Percentiles rank a stretch among this genome's conserved stretches.
phyloP scores from a whole-genome alignment of 2,797 vertebrate genomes.

The Alfaro cultratus region DNA sequence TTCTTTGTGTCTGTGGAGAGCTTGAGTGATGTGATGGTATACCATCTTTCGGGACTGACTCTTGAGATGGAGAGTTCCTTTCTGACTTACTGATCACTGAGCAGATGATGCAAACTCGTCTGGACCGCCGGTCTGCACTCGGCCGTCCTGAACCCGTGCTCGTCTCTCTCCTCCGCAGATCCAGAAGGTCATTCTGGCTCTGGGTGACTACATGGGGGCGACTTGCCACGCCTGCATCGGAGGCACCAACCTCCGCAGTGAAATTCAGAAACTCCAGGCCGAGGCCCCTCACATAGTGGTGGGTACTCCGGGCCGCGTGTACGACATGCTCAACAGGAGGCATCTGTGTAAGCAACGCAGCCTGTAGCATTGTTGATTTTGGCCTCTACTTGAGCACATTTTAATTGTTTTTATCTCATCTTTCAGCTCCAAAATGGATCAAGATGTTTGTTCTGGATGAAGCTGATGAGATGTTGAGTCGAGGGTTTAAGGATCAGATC shows the following conservation, averaged over 20 bases:
- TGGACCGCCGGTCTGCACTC: neutral
- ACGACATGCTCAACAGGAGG: slow-evolving; percentile 94
- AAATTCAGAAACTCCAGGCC: slow-evolving; percentile 94
- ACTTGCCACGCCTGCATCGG: slow-evolving; percentile 97
- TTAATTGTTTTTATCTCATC: neutral
- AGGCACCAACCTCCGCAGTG: slow-evolving; percentile 92
- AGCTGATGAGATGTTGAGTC: slow-evolving; percentile 99
- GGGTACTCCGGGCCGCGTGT: slow-evolving; percentile 96
- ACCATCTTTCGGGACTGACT: slow-evolving; percentile 99
- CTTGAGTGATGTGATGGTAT: slow-evolving; percentile 92
- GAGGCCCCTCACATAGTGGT: slow-evolving; percentile 97
- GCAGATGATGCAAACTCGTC: slow-evolving; percentile 16
- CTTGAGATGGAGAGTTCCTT: slow-evolving; percentile 83
- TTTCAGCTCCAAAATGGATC: slow-evolving; percentile 91
- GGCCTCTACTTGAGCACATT: too few relatives aligned
- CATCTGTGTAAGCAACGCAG: slow-evolving; percentile 87
- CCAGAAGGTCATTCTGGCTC: slow-evolving; percentile 96
- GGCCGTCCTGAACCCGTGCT: neutral
- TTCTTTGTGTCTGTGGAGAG: slow-evolving; percentile 41
- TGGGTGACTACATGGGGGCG: slow-evolving; percentile 98
- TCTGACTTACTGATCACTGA: slow-evolving; percentile 88
- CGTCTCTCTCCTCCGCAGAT: slow-evolving; percentile 79
- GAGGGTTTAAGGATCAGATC: slow-evolving; percentile 99
- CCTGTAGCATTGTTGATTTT: neutral
- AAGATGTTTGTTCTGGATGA: slow-evolving; percentile 99